Conservation (phyloP, 2,888 invertebrate species). For the Ditula angustiorana region DNA sequence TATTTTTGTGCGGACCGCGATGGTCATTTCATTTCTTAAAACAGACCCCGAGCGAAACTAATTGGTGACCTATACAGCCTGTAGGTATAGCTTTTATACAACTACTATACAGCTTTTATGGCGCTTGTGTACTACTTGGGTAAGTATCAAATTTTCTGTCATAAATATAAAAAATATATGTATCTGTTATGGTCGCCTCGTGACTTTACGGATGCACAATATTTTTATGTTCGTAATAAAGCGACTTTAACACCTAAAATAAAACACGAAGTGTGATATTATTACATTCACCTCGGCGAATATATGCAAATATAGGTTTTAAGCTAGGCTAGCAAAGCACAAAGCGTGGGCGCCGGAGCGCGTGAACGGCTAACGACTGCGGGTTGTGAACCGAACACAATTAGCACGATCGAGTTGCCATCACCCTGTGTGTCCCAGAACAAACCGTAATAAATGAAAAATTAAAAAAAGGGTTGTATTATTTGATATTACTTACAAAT, state of each 20-base stretch:
- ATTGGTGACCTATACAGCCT: too few species aligned
- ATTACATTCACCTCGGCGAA: not conserved
- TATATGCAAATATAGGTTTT: constrained; percentile 29
- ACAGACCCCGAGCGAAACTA: too few species aligned
- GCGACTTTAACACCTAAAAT: constrained; percentile 8
- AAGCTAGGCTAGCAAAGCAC: constrained; percentile 20
- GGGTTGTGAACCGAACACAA: constrained; percentile 48
- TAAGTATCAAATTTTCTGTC: not conserved
- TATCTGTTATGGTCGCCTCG: not conserved
- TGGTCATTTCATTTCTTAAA: too few species aligned
- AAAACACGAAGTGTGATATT: constrained; percentile 9
- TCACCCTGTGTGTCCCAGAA: not conserved
- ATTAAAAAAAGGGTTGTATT: too few species aligned
- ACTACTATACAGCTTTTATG: too few species aligned
- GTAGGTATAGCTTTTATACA: too few species aligned
- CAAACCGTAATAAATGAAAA: not conserved
- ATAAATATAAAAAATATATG: not conserved
- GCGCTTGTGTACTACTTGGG: too few species aligned
- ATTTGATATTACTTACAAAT: too few species aligned
- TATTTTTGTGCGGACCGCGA: too few species aligned
- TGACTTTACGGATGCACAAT: not conserved
- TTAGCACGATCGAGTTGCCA: constrained; percentile 34
- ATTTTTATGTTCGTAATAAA: constrained; percentile 5
- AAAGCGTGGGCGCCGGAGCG: constrained; percentile 45
- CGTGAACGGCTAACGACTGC: constrained; percentile 49